These are phyloP conservation scores for Halcyon chelicuti DNA, from an alignment of 2,797 vertebrate genomes.

Conservation along the genomic window DNA sequence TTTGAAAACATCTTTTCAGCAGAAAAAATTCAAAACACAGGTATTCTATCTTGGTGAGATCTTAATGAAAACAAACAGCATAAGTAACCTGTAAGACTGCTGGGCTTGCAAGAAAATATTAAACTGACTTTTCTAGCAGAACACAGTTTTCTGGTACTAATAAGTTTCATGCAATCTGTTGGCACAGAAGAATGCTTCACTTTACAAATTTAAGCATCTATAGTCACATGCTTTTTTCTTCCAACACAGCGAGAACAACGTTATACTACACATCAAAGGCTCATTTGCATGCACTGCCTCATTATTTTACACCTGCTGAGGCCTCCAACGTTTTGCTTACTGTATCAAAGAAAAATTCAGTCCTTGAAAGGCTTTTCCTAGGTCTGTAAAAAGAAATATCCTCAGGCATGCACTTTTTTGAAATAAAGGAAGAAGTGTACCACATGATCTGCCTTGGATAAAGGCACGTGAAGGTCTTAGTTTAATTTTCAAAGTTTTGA, in stretches of 20 bases:
- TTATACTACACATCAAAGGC: background rate
- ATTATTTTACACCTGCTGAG: constrained; percentile 44
- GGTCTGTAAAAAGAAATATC: background rate
- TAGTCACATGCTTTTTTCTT: background rate
- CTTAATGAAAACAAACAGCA: background rate
- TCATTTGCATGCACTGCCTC: background rate
- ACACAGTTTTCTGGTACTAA: background rate
- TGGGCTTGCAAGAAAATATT: constrained; percentile 42
- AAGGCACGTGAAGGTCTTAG: background rate
- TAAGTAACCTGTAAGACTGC: constrained; percentile 21
- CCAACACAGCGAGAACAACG: background rate
- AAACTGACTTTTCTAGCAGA: background rate
- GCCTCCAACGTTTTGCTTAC: background rate
- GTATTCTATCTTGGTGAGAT: background rate
- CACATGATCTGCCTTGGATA: background rate
- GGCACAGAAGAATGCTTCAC: background rate
- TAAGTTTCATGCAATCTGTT: background rate
- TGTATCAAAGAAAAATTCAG: background rate
- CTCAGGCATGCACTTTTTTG: background rate
- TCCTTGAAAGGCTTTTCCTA: background rate
- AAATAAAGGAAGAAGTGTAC: background rate
- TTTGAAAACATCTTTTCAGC: background rate
- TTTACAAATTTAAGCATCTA: background rate
- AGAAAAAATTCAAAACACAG: background rate
- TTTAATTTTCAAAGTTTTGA: background rate